A percentile compares a stretch with the other conserved stretches of the same genome.
Conservation (phyloP, 2,888 invertebrate genomes). For the Coremacera marginata region DNA sequence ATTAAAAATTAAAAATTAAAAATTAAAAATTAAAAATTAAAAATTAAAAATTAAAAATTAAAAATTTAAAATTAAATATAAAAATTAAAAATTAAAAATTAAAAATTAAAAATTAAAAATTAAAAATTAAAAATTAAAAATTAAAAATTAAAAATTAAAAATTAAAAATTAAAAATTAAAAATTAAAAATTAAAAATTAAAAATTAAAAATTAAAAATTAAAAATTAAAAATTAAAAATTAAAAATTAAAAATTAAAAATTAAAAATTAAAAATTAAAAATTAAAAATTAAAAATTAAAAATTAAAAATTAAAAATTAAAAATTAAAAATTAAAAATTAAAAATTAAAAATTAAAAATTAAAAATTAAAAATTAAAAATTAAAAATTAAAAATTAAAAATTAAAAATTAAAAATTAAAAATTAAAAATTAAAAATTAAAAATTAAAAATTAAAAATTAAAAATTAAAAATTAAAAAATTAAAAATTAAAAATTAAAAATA, state of each 20-base stretch:
- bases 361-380: background rate
- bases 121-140: background rate
- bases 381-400: background rate
- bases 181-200: background rate
- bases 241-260: background rate
- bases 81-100: background rate
- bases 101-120: background rate
- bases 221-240: background rate
- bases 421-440: background rate
- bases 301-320: background rate
- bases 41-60: background rate
- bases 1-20: background rate
- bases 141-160: background rate
- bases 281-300: background rate
- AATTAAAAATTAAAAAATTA: background rate
- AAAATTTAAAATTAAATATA: background rate
- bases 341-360: background rate
- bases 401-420: background rate
- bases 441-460: background rate
- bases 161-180: background rate
- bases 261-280: background rate
- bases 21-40: background rate
- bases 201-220: background rate
- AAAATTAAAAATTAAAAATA: background rate
- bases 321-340: background rate